Conservation (phyloP, 2,113 vertebrate genomes). For the Arizona elegans region DNA sequence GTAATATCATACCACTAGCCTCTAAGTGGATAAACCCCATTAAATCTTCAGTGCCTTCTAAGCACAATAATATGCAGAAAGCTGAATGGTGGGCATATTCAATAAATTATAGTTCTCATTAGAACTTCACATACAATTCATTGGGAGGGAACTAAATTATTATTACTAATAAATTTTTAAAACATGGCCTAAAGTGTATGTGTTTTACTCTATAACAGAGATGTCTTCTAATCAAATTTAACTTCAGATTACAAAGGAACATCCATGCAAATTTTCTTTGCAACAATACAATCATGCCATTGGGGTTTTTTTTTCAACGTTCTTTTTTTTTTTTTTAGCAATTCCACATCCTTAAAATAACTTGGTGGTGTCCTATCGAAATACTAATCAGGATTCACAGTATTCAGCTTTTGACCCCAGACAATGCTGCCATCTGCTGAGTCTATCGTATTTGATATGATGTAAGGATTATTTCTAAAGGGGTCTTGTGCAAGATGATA, state of each 20-base stretch:
- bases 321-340: background rate
- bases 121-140: background rate
- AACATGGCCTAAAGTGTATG: background rate
- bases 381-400: background rate
- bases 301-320: background rate
- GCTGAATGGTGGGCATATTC: background rate
- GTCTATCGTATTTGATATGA: background rate
- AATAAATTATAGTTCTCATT: background rate
- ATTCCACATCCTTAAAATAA: background rate
- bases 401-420: background rate
- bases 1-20: background rate
- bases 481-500: background rate
- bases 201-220: background rate
- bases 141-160: background rate
- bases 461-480: background rate
- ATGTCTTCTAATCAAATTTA: background rate
- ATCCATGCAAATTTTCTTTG: background rate
- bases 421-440: background rate
- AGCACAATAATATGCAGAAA: background rate
- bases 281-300: background rate
- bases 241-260: background rate
- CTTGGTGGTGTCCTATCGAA: background rate
- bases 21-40: background rate
- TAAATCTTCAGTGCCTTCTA: background rate
- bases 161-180: background rate